Evolutionary conservation across 1,140 invertebrate genomes (phyloP).

Genomic region (Pteromalus puparum): DNA sequence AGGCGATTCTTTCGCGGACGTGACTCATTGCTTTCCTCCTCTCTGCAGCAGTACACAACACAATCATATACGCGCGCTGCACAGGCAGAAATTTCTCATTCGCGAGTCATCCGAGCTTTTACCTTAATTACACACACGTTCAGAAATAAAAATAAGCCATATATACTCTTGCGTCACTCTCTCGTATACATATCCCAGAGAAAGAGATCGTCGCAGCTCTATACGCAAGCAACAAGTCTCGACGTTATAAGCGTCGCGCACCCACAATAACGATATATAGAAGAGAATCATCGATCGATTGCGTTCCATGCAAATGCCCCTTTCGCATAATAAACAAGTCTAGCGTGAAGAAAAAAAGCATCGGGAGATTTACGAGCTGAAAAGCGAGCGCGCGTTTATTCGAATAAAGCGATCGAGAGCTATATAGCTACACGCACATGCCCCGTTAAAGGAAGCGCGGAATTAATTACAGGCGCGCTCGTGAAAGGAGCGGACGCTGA

Average conservation of each 20-base stretch:
- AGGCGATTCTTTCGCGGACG: conserved; percentile 38
- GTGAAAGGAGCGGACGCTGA: conserved; percentile 16
- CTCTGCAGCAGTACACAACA: background rate
- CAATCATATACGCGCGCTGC: background rate
- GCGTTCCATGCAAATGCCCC: background rate
- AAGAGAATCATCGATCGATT: background rate
- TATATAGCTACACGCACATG: too few relatives aligned
- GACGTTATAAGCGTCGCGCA: background rate
- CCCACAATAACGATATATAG: background rate
- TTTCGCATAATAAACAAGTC: background rate
- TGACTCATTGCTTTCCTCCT: conserved; percentile 30
- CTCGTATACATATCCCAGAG: background rate
- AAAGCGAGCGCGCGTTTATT: too few relatives aligned
- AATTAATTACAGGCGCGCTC: conserved; percentile 27
- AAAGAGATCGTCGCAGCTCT: background rate
- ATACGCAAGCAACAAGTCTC: background rate
- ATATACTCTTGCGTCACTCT: background rate
- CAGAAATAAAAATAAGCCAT: too few relatives aligned
- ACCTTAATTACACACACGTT: conserved; percentile 1
- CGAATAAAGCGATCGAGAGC: conserved; percentile 3
- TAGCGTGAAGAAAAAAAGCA: background rate
- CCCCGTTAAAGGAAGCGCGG: conserved; percentile 24
- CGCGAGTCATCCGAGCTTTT: conserved; percentile 18
- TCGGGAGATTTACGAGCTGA: background rate
- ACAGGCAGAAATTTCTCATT: conserved; percentile 9